Evolutionary conservation across 2,888 invertebrate species (phyloP), one percentile per base, ranked within the genome.

Genomic region (Cheilosia grossa): DNA sequence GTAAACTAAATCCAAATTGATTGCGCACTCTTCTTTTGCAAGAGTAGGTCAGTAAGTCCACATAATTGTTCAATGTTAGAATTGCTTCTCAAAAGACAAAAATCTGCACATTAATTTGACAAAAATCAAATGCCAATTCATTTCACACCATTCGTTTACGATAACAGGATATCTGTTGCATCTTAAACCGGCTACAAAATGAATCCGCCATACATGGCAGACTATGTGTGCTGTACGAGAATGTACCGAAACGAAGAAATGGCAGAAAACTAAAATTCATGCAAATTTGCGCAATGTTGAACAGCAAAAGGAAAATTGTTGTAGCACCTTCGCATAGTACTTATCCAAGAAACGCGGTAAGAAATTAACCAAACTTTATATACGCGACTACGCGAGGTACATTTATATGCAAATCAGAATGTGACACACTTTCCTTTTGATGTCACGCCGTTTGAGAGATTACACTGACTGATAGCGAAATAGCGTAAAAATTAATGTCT

Each of bases 381-480:
- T 9, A 19, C 56, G 54, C 30, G 24, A 21, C 3, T 9, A 19
- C 56, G 54, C 30, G 24, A 21, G 63, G 37, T 15, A 27, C 13
- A 47, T 37, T 1, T 27, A n/a, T 6, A 78, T 77, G 67, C 70
- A 72, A 70, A 72, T 70, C 80, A 74, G 83, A 80, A 61, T 78
- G 70, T 83, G 83, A 80, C 83, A 83, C 80, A 83, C 83, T 83
- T 83, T 83, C 80, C 69, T 83, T 83, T 83, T 70, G 80, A 70
- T 80, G 83, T 83, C 83, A 83, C 63, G 67, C 67, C 67, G 73
- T 73, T 75, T 54, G 54, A 80, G 64, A 79, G 83, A 83, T 80
- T 47, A 49, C 64, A 47, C 64, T 53, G 30, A 47, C 74, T 79
- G 83, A 83, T 83, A 74, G 73, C 21, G 49, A 53, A 54, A 54